Base-by-base conservation (phyloP, 2,888 invertebrate species). In the Tipula vernalis region DNA sequence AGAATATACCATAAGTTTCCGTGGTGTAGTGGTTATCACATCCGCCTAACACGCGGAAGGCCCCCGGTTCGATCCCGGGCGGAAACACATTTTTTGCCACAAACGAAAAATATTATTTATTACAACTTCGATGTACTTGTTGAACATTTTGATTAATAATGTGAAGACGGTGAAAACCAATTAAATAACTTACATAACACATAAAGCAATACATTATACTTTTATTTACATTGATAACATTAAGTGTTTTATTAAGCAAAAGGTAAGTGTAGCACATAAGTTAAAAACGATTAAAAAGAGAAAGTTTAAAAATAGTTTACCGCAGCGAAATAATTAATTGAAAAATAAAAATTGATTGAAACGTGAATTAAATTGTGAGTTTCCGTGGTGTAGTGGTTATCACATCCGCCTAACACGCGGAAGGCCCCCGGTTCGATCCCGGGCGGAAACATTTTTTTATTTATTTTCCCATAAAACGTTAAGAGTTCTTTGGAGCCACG, bases 301-400 rank as follows among this genome's bases (percentile, higher is more conserved):
- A 57, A 57, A 57, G 57, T 57, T 18, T 18, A 18, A 28, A 28
- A 28, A 57, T 18, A 57, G 5, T 57, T 47, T 47, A 57, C 0
- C 18, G 5, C 18, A 57, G 18, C 0, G 5, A 57, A 18, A 15
- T 57, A 12, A 28, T n/a, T 57, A 57, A 57, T 3, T 18, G 57
- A n/a, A 51, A 51, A 51, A 51, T 51, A 13, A 41, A 8, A 28
- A 28, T 28, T 28, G 28, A 41, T 6, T 57, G 4, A 8, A 18
- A 8, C 18, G 2, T 5, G 4, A 28, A 0, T 28, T 28, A 1
- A 0, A 2, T 2, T 84, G 36, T 47, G 47, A 86, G 90, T 91
- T 90, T 90, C 90, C 91, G 90, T 91, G 90, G 91, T 91, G 90
- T 90, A 90, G 90, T 89, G 90, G 90, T 90, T 90, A 90, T 90